These are phyloP conservation scores for Centropristis striata DNA, from an alignment of 2,113 vertebrate genomes.

Conservation along the genomic window DNA sequence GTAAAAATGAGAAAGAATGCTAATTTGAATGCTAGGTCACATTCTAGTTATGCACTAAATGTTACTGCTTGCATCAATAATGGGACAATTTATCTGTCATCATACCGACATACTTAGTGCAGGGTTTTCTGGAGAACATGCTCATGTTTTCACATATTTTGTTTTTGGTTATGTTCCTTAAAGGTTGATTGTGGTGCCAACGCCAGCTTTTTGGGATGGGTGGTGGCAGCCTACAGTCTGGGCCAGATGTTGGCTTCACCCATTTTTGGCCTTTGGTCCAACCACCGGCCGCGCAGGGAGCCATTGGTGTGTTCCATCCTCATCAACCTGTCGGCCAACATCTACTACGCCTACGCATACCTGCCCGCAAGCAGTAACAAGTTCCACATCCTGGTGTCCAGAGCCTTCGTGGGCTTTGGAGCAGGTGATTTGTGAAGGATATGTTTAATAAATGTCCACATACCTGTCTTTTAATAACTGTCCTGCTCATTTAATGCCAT, in stretches of 20 bases:
- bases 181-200: conserved; percentile 90
- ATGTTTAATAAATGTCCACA: neutral
- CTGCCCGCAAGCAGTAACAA: conserved; percentile 90
- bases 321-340: conserved; percentile 92
- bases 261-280: conserved; percentile 95
- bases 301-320: conserved; percentile 91
- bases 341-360: conserved; percentile 93
- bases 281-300: conserved; percentile 91
- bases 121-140: neutral
- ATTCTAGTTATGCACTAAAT: neutral
- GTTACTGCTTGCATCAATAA: neutral
- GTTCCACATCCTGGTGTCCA: conserved; percentile 92
- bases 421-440: conserved; percentile 87
- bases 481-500: neutral
- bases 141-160: neutral
- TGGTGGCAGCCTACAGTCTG: conserved; percentile 95
- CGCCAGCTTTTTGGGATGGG: conserved; percentile 95
- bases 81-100: neutral
- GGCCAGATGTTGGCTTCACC: conserved; percentile 97
- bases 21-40: neutral
- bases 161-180: neutral
- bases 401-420: conserved; percentile 94
- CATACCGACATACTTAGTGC: neutral
- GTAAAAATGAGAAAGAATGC: neutral
- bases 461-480: neutral